A percentile compares a stretch with the other conserved stretches of the same genome.
These are phyloP conservation scores for Cerceris rybyensis DNA, from an alignment of 2,888 invertebrate species.

Conservation along the genomic window DNA sequence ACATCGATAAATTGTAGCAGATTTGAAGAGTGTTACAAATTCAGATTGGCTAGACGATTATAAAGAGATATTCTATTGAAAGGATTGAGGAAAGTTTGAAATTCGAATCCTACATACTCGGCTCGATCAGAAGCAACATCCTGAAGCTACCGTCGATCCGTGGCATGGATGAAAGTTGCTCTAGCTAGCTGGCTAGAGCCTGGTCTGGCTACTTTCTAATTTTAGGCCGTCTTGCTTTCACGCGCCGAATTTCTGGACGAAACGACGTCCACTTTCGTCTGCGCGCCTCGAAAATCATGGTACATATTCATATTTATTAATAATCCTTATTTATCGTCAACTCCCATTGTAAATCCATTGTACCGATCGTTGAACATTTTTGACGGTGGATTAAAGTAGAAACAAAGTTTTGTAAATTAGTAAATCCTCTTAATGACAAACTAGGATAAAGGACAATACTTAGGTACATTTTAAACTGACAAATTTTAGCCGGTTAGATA, in stretches of 20 bases:
- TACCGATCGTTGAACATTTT: no score
- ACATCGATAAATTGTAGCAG: no score
- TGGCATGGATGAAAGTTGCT: constrained; percentile 66
- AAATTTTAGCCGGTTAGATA: no score
- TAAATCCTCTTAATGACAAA: no score
- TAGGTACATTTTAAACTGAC: no score
- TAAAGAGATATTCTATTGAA: background rate
- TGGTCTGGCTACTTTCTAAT: constrained; percentile 75
- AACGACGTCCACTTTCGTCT: constrained; percentile 6
- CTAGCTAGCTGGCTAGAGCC: constrained; percentile 57
- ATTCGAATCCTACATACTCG: constrained; percentile 2
- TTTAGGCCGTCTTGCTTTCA: constrained; percentile 75
- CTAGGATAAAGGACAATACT: no score
- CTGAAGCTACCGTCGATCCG: constrained; percentile 20
- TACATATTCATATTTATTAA: background rate
- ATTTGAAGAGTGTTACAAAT: no score
- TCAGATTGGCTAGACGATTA: no score
- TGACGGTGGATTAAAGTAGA: no score
- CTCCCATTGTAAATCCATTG: no score
- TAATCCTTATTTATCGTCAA: no score
- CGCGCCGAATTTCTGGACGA: constrained; percentile 65
- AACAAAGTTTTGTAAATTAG: no score
- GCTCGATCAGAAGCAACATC: background rate
- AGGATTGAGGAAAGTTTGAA: background rate
- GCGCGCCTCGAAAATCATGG: background rate